Evolutionary conservation across 92 coral and sea anemone genomes (phyloP), one percentile per base, ranked within the genome.

Genomic region (Porites divaricata): DNA sequence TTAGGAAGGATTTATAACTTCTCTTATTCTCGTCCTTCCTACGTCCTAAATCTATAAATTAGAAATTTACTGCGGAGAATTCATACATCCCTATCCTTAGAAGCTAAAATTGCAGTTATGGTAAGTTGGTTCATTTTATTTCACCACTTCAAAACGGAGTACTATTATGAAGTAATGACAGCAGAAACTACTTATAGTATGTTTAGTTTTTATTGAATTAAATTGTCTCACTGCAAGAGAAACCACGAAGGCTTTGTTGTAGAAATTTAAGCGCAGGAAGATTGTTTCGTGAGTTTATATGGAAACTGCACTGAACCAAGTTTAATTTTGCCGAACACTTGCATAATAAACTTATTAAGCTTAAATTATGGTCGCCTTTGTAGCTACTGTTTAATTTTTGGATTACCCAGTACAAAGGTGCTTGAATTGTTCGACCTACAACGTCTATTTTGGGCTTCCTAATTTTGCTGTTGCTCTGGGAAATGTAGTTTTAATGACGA

Each of bases 71-170:
- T 56, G 25, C 20, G 14, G 9, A 14, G 14, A 69, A 80, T 20
- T 49, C 16, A 63, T 7, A 80, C 8, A 69, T 5, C 15, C 45
- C 11, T 23, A 9, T 56, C 16, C 11, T 26, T 5, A 45, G 7
- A 9, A 70, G 23, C 67, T 57, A 57, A 54, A 67, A 23, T 63
- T 20, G 24, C 21, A 21, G 35, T 54, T 48, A 80, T 80, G 85
- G 85, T 80, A 16, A 69, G 85, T 57, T 51, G 19, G 52, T 62
- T 73, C 10, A n/a, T 23, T 52, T 72, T 20, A 73, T 51, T 6
- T 35, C 45, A 35, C 45, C 45, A 35, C 45, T 6, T 35, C 45
- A 35, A 35, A 35, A 35, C 45, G 45, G 45, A 6, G 45, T 35
- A 35, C 6, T 35, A 35, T 35, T 35, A 35, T 35, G 45, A 35